Conservation (phyloP, 1,140 invertebrate genomes). For the Cheumatopsyche charites region DNA sequence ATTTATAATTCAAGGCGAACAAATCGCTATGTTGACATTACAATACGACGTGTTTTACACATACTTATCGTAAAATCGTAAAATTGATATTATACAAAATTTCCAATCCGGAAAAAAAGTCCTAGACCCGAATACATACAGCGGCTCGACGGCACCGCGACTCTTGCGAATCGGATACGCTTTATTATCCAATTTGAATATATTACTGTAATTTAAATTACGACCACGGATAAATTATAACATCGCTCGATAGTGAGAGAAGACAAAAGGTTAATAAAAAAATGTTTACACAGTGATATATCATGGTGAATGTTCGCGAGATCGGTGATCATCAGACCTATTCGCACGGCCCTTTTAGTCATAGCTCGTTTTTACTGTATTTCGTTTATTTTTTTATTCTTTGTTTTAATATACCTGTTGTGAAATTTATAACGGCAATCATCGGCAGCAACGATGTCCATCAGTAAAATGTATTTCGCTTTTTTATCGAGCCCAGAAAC, state of each 20-base stretch:
- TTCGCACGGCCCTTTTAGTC: constrained; percentile 22
- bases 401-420: constrained; percentile 71
- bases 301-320: not conserved
- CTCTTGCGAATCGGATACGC: not conserved
- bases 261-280: not conserved
- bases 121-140: too few species aligned
- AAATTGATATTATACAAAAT: not conserved
- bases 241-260: not conserved
- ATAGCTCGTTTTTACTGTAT: constrained; percentile 33
- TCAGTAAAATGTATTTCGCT: constrained; percentile 93
- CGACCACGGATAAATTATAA: not conserved
- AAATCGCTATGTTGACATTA: constrained; percentile 19
- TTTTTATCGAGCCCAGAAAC: constrained; percentile 91
- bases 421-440: constrained; percentile 96
- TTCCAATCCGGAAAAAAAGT: not conserved
- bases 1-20: constrained; percentile 22
- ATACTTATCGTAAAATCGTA: not conserved
- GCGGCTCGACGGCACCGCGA: not conserved
- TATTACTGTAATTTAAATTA: constrained; percentile 1
- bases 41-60: constrained; percentile 12
- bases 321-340: constrained; percentile 12
- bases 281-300: constrained; percentile 4
- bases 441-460: constrained; percentile 92
- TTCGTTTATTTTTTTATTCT: constrained; percentile 15
- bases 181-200: constrained; percentile 15